Base-by-base conservation (phyloP, 2,797 vertebrate genomes). In the Rachycentron canadum region DNA sequence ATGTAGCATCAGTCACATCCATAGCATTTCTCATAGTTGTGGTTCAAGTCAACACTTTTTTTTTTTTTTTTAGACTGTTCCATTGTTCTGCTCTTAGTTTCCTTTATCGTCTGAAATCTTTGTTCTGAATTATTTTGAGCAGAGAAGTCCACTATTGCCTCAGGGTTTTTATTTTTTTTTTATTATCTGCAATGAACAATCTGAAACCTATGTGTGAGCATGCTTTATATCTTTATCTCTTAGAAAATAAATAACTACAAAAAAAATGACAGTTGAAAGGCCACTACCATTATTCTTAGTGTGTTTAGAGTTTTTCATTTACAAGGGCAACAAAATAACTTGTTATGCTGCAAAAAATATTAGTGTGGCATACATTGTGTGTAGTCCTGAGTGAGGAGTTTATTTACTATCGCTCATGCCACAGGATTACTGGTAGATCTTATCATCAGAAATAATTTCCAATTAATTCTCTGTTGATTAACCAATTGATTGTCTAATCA, bases 231-330 rank as follows among this genome's bases (percentile, higher is more conserved):
- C 17, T 74, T 56, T 56, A 0, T 68, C 53, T 62, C 2, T 1
- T 59, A 64, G 28, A 26, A 69, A 59, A 69, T 41, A 61, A 53
- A 61, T 47, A 53, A 30, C 21, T 53, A n/a, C n/a, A n/a, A n/a
- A n/a, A 66, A 58, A 74, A 25, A 25, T 6, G 19, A 5, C 36
- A 34, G 47, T n/a, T 60, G 28, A 67, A 66, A 53, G 45, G 36
- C 4, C 19, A 1, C 11, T 4, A 1, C 3, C 12, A 21, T 36
- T 47, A 8, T 30, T 25, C 56, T 17, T 26, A 21, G 26, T 13
- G n/a, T 32, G 32, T 34, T 9, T 4, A 28, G 25, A 52, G 21
- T 19, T 43, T 61, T 52, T 36, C 13, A 32, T 43, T 25, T 34
- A 28, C 7, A 21, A n/a, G n/a, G 11, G 21, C 14, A 17, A 43